Evolutionary conservation across 2,113 vertebrate species (phyloP), one percentile per base, ranked within the genome.

Genomic region (Elephantulus edwardii): DNA sequence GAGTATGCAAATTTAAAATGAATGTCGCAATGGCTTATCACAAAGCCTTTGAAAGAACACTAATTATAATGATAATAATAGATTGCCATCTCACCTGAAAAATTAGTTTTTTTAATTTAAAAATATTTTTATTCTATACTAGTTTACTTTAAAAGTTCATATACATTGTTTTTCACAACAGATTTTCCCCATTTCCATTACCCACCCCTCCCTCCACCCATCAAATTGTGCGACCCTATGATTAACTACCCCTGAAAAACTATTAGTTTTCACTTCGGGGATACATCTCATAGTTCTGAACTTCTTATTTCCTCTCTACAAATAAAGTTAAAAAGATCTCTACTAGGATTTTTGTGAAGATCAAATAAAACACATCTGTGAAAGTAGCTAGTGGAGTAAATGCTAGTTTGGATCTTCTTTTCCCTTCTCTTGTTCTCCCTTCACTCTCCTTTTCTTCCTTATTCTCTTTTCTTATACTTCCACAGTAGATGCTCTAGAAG

Each of bases 1-100:
- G 89, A 64, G 77, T 28, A 2, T 92, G 90, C 76, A 84, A 87
- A 62, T 80, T 81, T n/a, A 54, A 94, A 44, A 86, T 70, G 44
- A 62, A 50, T 72, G 66, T 62, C 48, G n/a, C 30, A 54, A 88
- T 58, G 56, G 30, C 80, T 90, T 90, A 46, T 62, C 20, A 40
- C 50, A 70, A 13, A 81, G 40, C n/a, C n/a, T n/a, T 50, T 74
- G 24, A 94, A 93, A 93, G 60, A 75, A 56, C 3, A 64, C 75
- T 22, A 82, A 26, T 48, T 93, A 83, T 14, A 85, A 84, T 30
- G 35, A 71, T 8, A 86, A 35, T 20, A 28, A 74, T 46, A 42
- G 33, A 93, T 70, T 90, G 50, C 26, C 35, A 76, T 38, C 20
- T 79, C 44, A 1, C 60, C 56, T 75, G 40, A 72, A 0, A 77